Base-by-base conservation (phyloP, 2,113 vertebrate species). In the Aphelocoma coerulescens region DNA sequence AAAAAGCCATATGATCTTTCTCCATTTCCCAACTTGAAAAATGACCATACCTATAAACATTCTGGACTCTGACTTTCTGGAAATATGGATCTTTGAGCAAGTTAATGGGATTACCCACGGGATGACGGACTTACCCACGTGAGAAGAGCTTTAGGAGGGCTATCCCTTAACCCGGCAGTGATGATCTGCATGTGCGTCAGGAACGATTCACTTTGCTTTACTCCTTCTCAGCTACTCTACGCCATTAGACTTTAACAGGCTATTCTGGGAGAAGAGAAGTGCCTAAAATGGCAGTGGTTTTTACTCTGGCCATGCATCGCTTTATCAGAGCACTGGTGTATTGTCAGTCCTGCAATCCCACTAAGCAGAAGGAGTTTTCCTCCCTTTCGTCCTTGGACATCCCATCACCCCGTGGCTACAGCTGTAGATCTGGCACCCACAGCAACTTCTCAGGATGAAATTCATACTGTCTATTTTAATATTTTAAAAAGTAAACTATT, bases 81-180 rank as follows among this genome's bases (percentile, higher is more conserved):
- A 49, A 87, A 57, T 78, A 63, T 33, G n/a, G n/a, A 51, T 83
- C 72, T 72, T 74, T 88, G 75, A 67, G 88, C 55, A 92, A 73
- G 13, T 48, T 85, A 88, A 76, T 71, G 51, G 32, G 75, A 77
- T 93, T 77, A 67, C 35, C 16, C 19, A 44, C 57, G 27, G 57
- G 78, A 86, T 4, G 5, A 95, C 16, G 57, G 76, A 37, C 5
- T 85, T 78, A 75, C 11, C 32, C 79, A 77, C 9, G 23, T 84
- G 85, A 77, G 71, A 59, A 88, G 33, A 72, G 75, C 48, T 86
- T 96, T 91, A 88, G 44, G n/a, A 71, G 48, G 30, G n/a, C 72
- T 78, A 23, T 55, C 57, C 51, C 61, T 77, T 71, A 88, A 89
- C 72, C 48, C 0, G 0, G 35, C 48, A 63, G 26, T n/a, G 83